Percentiles rank a stretch among this genome's conserved stretches.
Evolutionary conservation across 2,797 vertebrate genomes (phyloP).

Genomic region (Tachyglossus aculeatus): DNA sequence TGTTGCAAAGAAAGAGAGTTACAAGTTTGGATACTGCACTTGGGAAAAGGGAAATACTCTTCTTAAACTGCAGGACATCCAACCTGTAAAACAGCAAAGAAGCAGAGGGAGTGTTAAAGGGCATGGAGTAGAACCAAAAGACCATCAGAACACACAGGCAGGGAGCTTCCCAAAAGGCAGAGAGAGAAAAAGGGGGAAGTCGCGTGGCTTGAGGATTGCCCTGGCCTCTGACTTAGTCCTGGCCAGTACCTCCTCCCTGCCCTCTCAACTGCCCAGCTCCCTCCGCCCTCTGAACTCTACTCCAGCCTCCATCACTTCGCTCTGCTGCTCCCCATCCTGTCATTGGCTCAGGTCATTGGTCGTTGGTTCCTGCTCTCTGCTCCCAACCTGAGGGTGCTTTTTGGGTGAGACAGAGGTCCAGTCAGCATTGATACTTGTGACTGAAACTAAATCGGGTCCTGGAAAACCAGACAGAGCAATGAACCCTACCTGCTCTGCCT

Average conservation of each 20-base stretch:
- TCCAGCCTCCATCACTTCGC: neutral
- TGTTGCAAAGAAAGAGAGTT: constrained; percentile 91
- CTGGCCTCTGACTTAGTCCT: neutral
- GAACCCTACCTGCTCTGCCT: too few relatives aligned
- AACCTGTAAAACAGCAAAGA: constrained; percentile 75
- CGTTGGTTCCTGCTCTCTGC: too few relatives aligned
- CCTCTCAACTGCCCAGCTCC: too few relatives aligned
- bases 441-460: too few relatives aligned
- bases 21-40: constrained; percentile 91
- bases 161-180: neutral
- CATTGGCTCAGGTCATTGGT: too few relatives aligned
- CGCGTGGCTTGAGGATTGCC: too few relatives aligned
- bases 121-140: neutral
- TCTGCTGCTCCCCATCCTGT: too few relatives aligned
- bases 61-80: constrained; percentile 74
- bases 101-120: neutral
- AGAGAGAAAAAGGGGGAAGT: neutral
- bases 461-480: too few relatives aligned
- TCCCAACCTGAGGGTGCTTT: too few relatives aligned
- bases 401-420: too few relatives aligned
- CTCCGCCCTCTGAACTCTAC: neutral
- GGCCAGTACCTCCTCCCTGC: neutral
- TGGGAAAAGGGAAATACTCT: constrained; percentile 85
- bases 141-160: too few relatives aligned
- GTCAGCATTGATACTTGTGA: too few relatives aligned